Base-by-base conservation (phyloP, 2,113 vertebrate genomes). In the Chunga burmeisteri region DNA sequence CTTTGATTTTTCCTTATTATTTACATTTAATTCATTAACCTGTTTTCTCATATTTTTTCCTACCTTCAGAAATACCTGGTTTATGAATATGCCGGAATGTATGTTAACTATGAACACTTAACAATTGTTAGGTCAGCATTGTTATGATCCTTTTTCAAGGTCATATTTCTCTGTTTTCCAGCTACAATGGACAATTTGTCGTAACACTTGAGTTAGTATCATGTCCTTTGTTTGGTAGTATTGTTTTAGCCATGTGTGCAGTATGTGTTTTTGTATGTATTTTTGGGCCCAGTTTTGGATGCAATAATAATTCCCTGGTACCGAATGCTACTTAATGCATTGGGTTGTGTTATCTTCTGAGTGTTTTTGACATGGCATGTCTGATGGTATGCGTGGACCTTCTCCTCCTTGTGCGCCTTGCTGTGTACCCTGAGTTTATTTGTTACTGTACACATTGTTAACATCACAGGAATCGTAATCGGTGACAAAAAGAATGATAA, bases 331-430 rank as follows among this genome's bases (percentile, higher is more conserved):
- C 77, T 79, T 93, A 88, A 85, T 95, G 30, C 9, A 4, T 11
- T 21, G 73, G 19, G 42, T 77, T 72, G 29, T n/a, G 16, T 73
- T 96, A 46, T 88, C 77, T 93, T 62, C 30, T 70, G 70, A 56
- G 81, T 56, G 58, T 86, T 52, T 74, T 71, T 92, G 74, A 71
- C 34, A 11, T 44, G 50, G 83, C 10, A 9, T 59, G 66, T 70
- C 67, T 88, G 65, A 86, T 96, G 77, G 52, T 84, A 77, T 61
- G 47, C 85, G 25, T 11, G 81, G 86, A 94, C 92, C 91, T 94
- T 81, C 59, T 91, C 38, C 15, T 80, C 82, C 56, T 78, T 73
- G 53, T 67, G 62, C 10, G 10, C 52, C 71, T 75, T 94, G 44
- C 49, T 83, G 70, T 34, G 38, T 88, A 58, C 81, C 96, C 68